Evolutionary conservation across 2,113 vertebrate genomes (phyloP), one percentile per base, ranked within the genome.

Genomic region (Orthochromis indermauri): DNA sequence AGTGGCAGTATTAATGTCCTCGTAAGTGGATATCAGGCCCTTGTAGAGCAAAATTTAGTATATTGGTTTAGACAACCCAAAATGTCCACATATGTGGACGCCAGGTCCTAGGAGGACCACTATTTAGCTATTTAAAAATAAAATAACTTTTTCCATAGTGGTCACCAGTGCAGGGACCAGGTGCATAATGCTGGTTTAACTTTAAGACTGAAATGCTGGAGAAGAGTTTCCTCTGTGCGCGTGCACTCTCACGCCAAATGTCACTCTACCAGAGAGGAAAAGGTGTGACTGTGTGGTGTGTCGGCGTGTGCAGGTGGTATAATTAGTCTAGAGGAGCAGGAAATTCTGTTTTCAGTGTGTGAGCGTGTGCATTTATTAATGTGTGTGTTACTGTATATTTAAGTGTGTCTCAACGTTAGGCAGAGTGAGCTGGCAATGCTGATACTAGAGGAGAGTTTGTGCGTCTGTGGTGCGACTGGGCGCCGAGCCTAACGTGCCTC

Each of bases 271-370:
- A 78, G 24, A 19, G 45, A 31, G 1, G 16, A 8, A 78, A 49
- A 78, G 45, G 45, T 12, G 71, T n/a, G 80, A 14, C 31, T 55
- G 8, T 24, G 66, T 28, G 71, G 57, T 80, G 49, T 59, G 28
- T 83, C 24, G 5, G 71, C 16, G 3, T 87, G 82, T 40, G 59
- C 13, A 86, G 81, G 80, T 81, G 85, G 82, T 54, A 80, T 90
- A 87, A 90, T 87, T 87, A 93, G 88, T 55, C 37, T 7, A 42
- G 21, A 26, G 28, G 55, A 51, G 80, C 2, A 89, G 85, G 81
- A 85, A 85, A 89, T 57, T 86, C 63, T 51, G 80, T 35, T 81
- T 78, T 80, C 6, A 17, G 12, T 16, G 47, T 53, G 57, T 83
- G 57, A 63, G 78, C n/a, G 35, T 66, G 81, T 61, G 59, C 63